Evolutionary conservation across 2,888 invertebrate species (phyloP).

Genomic region (Liodrosophila aerea): DNA sequence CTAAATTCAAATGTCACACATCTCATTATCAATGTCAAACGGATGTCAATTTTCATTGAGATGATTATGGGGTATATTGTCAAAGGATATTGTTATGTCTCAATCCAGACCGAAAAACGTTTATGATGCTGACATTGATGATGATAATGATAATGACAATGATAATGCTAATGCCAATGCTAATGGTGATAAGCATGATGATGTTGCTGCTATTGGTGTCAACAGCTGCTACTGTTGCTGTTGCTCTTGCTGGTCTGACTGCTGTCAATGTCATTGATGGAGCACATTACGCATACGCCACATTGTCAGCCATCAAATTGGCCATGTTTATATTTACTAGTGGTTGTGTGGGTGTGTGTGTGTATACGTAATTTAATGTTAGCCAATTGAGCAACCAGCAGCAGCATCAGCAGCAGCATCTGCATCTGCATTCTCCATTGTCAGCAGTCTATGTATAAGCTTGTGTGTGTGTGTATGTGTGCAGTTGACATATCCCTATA

Average conservation of each 20-base stretch:
- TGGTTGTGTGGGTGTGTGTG: slow-evolving; percentile 1
- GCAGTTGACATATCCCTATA: slow-evolving; percentile 23
- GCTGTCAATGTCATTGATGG: slow-evolving; percentile 36
- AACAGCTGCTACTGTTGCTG: slow-evolving; percentile 21
- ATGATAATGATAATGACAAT: slow-evolving; percentile 13
- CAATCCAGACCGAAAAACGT: slow-evolving; percentile 49
- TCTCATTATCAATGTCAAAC: slow-evolving; percentile 73
- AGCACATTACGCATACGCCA: slow-evolving; percentile 64
- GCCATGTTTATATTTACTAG: slow-evolving; percentile 6
- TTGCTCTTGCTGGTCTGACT: slow-evolving; percentile 30
- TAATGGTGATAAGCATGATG: slow-evolving; percentile 12
- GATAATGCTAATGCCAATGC: slow-evolving; percentile 5
- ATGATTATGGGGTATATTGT: slow-evolving; percentile 71
- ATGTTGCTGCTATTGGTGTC: slow-evolving; percentile 31
- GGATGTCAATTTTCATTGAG: slow-evolving; percentile 70
- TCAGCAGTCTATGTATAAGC: background rate
- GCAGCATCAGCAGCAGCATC: slow-evolving; percentile 7
- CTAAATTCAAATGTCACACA: slow-evolving; percentile 22
- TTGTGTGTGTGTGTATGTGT: background rate
- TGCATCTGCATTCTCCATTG: slow-evolving; percentile 35
- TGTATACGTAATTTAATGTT: slow-evolving; percentile 24
- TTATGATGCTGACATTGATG: slow-evolving; percentile 28
- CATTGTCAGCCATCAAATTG: slow-evolving; percentile 49
- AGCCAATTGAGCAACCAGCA: slow-evolving; percentile 38
- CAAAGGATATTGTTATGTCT: slow-evolving; percentile 76